Conservation (phyloP, 1,140 invertebrate genomes). For the Hylaeus anthracinus region DNA sequence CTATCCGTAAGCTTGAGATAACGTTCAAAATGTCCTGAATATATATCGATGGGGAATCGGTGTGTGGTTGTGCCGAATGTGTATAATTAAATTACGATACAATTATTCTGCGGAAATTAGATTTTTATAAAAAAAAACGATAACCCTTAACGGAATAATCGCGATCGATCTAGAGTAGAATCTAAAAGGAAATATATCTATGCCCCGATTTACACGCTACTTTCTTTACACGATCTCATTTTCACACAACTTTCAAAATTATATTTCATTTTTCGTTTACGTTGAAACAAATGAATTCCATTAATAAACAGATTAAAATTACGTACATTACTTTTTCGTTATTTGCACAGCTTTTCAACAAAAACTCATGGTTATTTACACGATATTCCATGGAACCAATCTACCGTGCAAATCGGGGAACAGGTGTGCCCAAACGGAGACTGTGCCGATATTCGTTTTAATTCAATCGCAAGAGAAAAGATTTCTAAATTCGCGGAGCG, state of each 20-base stretch:
- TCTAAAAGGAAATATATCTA: background rate
- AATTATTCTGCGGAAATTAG: constrained; percentile 45
- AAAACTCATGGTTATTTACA: too few species aligned
- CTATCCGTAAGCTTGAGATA: constrained; percentile 41
- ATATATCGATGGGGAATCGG: constrained; percentile 30
- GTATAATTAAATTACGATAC: constrained; percentile 44
- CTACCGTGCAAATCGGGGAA: too few species aligned
- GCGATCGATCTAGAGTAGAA: background rate
- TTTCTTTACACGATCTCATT: too few species aligned
- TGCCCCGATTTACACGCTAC: too few species aligned
- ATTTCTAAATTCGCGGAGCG: constrained; percentile 23
- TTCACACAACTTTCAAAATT: too few species aligned
- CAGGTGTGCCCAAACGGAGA: background rate
- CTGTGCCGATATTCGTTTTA: background rate
- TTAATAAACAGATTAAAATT: too few species aligned
- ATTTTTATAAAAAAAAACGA: constrained; percentile 51
- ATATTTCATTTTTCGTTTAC: too few species aligned
- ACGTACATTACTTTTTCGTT: too few species aligned
- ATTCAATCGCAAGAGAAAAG: background rate
- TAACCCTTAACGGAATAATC: constrained; percentile 9
- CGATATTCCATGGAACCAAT: too few species aligned
- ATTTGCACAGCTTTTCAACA: too few species aligned
- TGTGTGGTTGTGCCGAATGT: constrained; percentile 47
- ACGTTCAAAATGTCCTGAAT: constrained; percentile 19
- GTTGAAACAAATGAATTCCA: too few species aligned